Evolutionary conservation across 1,140 invertebrate species (phyloP).

Genomic region (Nasonia vitripennis): DNA sequence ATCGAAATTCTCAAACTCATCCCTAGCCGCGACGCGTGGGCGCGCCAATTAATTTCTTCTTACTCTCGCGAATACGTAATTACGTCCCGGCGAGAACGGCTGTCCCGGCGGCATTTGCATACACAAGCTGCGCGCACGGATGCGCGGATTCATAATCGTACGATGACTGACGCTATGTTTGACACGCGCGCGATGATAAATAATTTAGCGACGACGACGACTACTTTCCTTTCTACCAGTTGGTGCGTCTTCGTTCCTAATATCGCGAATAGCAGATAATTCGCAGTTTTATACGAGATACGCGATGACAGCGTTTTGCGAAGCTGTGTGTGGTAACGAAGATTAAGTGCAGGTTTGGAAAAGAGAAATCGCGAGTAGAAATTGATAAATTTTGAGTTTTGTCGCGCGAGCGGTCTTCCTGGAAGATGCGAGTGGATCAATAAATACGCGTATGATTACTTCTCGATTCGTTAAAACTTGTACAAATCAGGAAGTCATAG

Average conservation of each 20-base stretch:
- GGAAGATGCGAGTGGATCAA: too few species aligned
- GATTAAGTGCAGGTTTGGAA: too few species aligned
- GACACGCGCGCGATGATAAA: slow-evolving; percentile 20
- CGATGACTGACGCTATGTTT: background rate
- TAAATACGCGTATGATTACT: too few species aligned
- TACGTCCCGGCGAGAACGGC: background rate
- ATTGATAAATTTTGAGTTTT: too few species aligned
- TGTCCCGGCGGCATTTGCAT: slow-evolving; percentile 3
- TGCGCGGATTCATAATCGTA: background rate
- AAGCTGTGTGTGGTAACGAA: background rate
- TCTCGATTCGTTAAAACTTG: too few species aligned
- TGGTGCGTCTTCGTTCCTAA: background rate
- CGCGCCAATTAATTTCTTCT: slow-evolving; percentile 11
- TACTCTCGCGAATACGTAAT: background rate
- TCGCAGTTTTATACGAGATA: too few species aligned
- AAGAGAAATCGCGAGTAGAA: too few species aligned
- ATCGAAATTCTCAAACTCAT: background rate
- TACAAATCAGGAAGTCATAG: too few species aligned
- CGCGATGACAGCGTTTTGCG: background rate
- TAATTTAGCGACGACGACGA: background rate
- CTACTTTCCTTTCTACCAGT: background rate
- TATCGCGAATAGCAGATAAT: too few species aligned
- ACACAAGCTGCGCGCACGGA: background rate
- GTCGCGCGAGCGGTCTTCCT: too few species aligned
- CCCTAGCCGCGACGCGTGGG: background rate